Evolutionary conservation across 2,797 vertebrate genomes (phyloP).

Genomic region (Propithecus deckenii): DNA sequence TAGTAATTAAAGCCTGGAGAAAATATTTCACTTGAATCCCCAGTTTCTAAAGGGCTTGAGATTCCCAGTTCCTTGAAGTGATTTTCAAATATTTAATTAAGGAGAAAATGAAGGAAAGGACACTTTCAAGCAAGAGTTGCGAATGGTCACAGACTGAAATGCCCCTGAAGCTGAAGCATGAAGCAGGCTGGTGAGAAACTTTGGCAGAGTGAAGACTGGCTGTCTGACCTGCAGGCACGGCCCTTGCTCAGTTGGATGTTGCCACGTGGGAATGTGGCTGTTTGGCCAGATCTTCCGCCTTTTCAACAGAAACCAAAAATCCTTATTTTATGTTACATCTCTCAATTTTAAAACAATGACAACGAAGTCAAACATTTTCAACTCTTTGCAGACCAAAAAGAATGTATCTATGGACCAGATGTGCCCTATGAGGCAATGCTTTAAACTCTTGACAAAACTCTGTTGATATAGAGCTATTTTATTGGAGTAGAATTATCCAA

Average conservation of each 20-base stretch:
- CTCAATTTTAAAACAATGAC: conserved; percentile 23
- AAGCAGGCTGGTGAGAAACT: not conserved
- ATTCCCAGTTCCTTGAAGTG: not conserved
- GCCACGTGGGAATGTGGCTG: not conserved
- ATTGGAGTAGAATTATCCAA: not conserved
- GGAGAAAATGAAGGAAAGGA: not conserved
- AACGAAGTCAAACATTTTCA: conserved; percentile 13
- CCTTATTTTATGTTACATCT: not conserved
- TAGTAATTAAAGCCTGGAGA: not conserved
- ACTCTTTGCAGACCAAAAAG: not conserved
- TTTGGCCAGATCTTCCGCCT: not conserved
- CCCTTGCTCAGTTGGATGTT: not conserved
- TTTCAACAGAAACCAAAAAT: not conserved
- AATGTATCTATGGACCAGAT: not conserved
- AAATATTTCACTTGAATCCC: not conserved
- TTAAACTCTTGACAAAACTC: not conserved
- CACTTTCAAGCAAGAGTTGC: not conserved
- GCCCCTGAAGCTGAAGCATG: not conserved
- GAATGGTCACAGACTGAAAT: not conserved
- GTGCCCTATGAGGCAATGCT: not conserved
- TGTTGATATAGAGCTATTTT: not conserved
- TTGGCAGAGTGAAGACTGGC: not conserved
- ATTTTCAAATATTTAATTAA: conserved; percentile 32
- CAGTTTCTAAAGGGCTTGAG: not conserved
- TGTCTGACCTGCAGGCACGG: fast-evolving